Conservation (phyloP, 2,113 vertebrate genomes). For the Otis tarda region DNA sequence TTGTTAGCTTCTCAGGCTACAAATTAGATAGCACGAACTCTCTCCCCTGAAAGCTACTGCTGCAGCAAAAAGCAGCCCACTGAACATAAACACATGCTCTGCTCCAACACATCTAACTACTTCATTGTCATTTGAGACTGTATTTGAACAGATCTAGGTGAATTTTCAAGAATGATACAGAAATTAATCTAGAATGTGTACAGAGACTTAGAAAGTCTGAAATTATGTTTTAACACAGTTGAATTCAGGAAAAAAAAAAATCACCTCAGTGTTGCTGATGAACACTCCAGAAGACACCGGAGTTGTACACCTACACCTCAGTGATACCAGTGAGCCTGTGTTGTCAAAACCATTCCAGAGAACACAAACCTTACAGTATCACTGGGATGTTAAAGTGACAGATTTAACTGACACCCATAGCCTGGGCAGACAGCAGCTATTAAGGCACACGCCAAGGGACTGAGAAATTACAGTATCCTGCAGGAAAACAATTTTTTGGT, state of each 20-base stretch:
- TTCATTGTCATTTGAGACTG: background rate
- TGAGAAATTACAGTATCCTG: background rate
- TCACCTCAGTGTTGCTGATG: background rate
- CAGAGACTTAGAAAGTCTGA: background rate
- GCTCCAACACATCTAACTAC: background rate
- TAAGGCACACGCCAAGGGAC: background rate
- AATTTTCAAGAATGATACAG: background rate
- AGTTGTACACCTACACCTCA: background rate
- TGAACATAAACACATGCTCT: background rate
- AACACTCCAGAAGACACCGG: background rate
- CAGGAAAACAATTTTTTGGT: background rate
- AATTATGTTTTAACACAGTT: background rate
- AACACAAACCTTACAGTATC: background rate
- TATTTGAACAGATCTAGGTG: background rate
- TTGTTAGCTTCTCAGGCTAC: slow-evolving; percentile 4
- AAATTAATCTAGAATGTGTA: background rate
- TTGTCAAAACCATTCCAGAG: background rate
- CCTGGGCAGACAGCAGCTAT: background rate
- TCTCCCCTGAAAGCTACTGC: background rate
- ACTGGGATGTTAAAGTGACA: background rate
- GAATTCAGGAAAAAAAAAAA: background rate
- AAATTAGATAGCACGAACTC: background rate
- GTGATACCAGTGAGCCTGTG: background rate
- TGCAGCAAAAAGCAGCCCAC: slow-evolving; percentile 8
- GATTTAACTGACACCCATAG: background rate